Evolutionary conservation across 2,888 invertebrate species (phyloP).

Genomic region (Timema podura): DNA sequence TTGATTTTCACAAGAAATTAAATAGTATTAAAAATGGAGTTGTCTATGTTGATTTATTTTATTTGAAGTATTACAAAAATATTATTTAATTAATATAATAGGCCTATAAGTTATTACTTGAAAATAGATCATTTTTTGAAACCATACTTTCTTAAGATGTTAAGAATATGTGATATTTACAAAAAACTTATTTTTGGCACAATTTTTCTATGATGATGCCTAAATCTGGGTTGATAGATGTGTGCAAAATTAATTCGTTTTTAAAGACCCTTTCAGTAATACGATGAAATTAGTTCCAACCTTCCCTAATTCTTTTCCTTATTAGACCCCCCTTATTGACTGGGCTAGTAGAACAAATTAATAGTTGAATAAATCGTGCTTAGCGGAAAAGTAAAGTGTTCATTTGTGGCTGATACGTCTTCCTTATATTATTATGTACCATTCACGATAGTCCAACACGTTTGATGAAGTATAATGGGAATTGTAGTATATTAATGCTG

Average conservation of each 20-base stretch:
- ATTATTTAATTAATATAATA: background rate
- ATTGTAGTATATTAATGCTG: too few relatives aligned
- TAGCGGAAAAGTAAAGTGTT: too few relatives aligned
- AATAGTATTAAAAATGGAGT: background rate
- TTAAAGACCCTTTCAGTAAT: background rate
- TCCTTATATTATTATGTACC: too few relatives aligned
- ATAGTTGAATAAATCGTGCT: too few relatives aligned
- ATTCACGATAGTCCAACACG: too few relatives aligned
- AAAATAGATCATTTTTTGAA: background rate
- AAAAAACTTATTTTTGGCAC: background rate
- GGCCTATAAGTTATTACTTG: background rate
- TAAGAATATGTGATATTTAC: background rate
- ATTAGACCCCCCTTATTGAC: background rate
- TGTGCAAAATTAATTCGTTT: background rate
- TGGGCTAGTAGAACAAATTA: background rate
- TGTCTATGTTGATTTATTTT: background rate
- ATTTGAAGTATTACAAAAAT: background rate
- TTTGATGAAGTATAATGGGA: too few relatives aligned
- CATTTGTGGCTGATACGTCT: too few relatives aligned
- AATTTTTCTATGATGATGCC: too few relatives aligned
- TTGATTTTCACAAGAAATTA: background rate
- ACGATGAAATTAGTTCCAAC: background rate
- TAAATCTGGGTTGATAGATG: background rate
- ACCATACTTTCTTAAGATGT: background rate
- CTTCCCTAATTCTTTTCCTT: background rate